A percentile compares a stretch with the other conserved stretches of the same genome.
Conservation (phyloP, 1,140 invertebrate species). For the Zaprionus capensis region DNA sequence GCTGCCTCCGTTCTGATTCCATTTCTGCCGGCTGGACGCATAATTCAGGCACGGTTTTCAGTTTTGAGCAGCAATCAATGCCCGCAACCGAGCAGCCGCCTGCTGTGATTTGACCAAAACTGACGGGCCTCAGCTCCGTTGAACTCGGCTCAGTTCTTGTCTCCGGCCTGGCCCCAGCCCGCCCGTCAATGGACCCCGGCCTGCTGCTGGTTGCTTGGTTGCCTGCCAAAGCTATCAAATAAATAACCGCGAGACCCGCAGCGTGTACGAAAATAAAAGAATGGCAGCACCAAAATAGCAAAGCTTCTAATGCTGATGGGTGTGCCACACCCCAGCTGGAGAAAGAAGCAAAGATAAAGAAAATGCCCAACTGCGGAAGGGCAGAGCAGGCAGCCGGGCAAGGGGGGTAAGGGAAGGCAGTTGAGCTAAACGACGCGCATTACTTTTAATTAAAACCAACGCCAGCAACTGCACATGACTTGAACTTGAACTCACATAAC, state of each 20-base stretch:
- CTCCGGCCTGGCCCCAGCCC: constrained; percentile 1
- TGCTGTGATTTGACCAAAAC: constrained; percentile 80
- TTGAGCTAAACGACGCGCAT: constrained; percentile 74
- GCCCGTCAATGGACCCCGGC: not conserved
- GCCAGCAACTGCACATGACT: constrained; percentile 71
- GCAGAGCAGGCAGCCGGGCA: not conserved
- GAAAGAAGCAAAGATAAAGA: constrained; percentile 31
- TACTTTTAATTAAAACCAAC: constrained; percentile 81
- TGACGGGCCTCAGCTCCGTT: constrained; percentile 53
- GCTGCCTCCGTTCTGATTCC: constrained; percentile 40
- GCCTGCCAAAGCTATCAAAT: constrained; percentile 77
- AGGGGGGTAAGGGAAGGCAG: constrained; percentile 48
- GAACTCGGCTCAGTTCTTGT: not conserved
- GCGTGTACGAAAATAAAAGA: constrained; percentile 62
- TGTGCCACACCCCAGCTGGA: constrained; percentile 49
- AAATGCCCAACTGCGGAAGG: constrained; percentile 16
- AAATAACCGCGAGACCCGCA: constrained; percentile 77
- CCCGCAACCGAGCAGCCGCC: constrained; percentile 51
- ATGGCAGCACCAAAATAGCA: constrained; percentile 41
- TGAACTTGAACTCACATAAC: constrained; percentile 75
- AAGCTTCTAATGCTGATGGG: constrained; percentile 63
- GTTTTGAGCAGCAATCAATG: constrained; percentile 76
- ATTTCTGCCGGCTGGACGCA: constrained; percentile 54
- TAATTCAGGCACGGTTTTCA: constrained; percentile 67
- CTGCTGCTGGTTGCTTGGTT: constrained; percentile 46